Evolutionary conservation across 2,888 invertebrate genomes (phyloP), one percentile per base, ranked within the genome.

Genomic region (Cephus pulcher): DNA sequence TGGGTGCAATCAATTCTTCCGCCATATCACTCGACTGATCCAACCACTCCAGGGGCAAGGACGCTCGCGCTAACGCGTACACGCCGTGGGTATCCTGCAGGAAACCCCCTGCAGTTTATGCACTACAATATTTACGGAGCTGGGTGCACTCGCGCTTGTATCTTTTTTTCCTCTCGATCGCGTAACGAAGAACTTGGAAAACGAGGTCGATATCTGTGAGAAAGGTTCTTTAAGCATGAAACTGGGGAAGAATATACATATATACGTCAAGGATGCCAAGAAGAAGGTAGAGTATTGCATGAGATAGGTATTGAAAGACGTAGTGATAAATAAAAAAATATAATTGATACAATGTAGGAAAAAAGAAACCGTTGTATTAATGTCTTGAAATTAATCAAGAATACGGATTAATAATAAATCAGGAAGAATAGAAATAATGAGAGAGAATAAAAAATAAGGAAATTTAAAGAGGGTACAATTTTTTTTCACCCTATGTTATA

Each of bases 1-100:
- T 79, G 84, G 83, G 85, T 86, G 88, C 86, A 88, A 89, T 89
- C 88, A 85, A 89, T 89, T 89, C 87, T 89, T 89, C 89, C 88
- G 82, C 84, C 84, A 87, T 88, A 87, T 88, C 83, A 85, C 86
- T 79, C 84, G 82, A 85, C 81, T 9, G 71, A 71, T 71, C 71
- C 71, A 33, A 32, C 84, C 86, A 87, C 88, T 88, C 85, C 81
- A 84, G 84, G 84, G 77, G 84, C 85, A 85, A 85, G 88, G 84
- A 87, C 85, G 87, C 85, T 34, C 35, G 34, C 35, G 35, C 35
- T 35, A 34, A 35, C 74, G 74, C 74, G 34, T 15, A 33, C 71
- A 23, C 71, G 71, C 12, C 71, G 1, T 70, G 32, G 40, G 40
- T 56, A 56, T 56, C 40, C 40, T 56, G 40, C 70, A 71, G 71